A percentile compares a stretch with the other conserved stretches of the same genome.
These are phyloP conservation scores for Pomacea maculata DNA, from an alignment of 1,140 invertebrate species.

Conservation along the genomic window DNA sequence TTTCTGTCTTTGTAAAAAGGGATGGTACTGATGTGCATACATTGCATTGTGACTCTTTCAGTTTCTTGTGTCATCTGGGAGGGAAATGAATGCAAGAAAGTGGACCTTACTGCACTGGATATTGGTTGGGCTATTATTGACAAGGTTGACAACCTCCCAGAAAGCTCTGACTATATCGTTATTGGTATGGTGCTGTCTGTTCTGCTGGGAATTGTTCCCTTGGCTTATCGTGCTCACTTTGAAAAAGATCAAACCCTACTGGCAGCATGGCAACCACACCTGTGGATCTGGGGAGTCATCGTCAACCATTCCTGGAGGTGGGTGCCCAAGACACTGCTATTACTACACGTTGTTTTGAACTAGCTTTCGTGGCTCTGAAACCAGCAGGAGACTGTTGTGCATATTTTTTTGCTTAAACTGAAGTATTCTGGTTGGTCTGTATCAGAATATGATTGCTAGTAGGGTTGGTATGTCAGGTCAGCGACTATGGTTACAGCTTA, in stretches of 20 bases:
- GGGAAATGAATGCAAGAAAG: slow-evolving; percentile 88
- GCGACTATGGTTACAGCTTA: no score
- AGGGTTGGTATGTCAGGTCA: no score
- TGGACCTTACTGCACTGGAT: slow-evolving; percentile 90
- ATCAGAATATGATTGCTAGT: no score
- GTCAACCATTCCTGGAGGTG: background rate
- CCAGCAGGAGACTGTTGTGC: no score
- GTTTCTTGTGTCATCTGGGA: slow-evolving; percentile 94
- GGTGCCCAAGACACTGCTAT: background rate
- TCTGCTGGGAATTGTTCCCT: slow-evolving; percentile 45
- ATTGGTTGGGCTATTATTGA: slow-evolving; percentile 92
- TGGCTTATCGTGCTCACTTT: slow-evolving; percentile 56
- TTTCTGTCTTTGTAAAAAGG: background rate
- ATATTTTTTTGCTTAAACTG: no score
- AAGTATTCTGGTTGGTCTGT: no score
- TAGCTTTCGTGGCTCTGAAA: background rate
- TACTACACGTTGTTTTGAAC: no score
- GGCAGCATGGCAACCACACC: background rate
- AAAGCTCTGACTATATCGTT: slow-evolving; percentile 81
- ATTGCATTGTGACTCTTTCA: slow-evolving; percentile 29
- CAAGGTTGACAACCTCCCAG: slow-evolving; percentile 83
- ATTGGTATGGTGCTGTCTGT: slow-evolving; percentile 59
- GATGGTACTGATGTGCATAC: background rate
- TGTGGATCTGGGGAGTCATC: background rate
- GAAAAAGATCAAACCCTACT: slow-evolving; percentile 37